A percentile compares a stretch with the other conserved stretches of the same genome.
phyloP scores from a whole-genome alignment of 2,888 invertebrate genomes.

The Phalangium opilio region DNA sequence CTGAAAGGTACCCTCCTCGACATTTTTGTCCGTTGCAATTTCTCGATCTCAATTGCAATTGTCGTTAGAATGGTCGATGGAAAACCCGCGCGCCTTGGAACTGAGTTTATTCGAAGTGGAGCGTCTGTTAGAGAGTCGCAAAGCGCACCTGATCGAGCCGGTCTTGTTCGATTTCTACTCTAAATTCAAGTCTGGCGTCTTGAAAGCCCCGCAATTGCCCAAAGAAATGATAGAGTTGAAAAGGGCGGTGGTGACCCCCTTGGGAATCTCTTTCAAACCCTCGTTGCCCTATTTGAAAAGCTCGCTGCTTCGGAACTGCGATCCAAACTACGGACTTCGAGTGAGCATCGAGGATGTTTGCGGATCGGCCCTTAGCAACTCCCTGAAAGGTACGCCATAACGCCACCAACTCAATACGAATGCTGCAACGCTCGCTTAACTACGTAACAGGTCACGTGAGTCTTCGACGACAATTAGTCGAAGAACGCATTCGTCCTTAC shows the following conservation, averaged over 20 bases:
- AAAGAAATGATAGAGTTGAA: slow-evolving; percentile 7
- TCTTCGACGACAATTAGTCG: no score
- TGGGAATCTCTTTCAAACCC: slow-evolving; percentile 9
- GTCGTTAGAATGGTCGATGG: no score
- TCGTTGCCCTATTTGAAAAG: slow-evolving; percentile 15
- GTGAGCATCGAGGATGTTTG: slow-evolving; percentile 1
- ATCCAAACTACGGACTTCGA: slow-evolving; percentile 14
- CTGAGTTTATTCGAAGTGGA: slow-evolving; percentile 11
- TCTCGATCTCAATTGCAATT: no score
- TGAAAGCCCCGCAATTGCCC: slow-evolving; percentile 5
- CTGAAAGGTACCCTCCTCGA: no score
- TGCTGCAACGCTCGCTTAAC: no score
- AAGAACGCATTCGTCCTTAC: no score
- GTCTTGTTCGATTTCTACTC: slow-evolving; percentile 9
- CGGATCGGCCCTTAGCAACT: no score
- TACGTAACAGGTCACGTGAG: no score
- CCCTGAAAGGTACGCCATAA: no score
- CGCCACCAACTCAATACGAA: no score
- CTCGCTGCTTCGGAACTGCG: slow-evolving; percentile 12
- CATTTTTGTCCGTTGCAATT: no score
- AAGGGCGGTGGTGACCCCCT: slow-evolving; percentile 18
- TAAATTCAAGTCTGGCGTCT: background rate
- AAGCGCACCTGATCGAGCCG: slow-evolving; percentile 7
- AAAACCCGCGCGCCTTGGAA: slow-evolving; percentile 11
- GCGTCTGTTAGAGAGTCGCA: slow-evolving; percentile 9